Conservation (phyloP, 1,140 invertebrate species). For the Palaemon carinicauda region DNA sequence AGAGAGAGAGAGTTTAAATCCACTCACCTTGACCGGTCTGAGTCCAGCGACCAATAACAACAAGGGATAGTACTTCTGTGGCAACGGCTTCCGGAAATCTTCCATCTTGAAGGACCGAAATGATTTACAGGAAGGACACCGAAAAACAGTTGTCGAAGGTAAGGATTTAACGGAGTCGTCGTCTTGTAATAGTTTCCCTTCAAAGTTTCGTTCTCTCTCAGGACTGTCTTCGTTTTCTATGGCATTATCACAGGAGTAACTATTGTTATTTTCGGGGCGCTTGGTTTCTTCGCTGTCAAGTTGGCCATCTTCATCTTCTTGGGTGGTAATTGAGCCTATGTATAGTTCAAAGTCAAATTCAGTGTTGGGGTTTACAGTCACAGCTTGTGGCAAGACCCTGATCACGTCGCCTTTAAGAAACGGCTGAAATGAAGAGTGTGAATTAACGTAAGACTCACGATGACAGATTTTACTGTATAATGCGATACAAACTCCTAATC, state of each 20-base stretch:
- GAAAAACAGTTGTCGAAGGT: no score
- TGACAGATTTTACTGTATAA: no score
- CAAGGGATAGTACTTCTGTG: background rate
- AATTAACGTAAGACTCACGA: background rate
- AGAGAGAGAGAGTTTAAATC: background rate
- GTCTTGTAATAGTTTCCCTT: background rate
- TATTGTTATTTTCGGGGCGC: background rate
- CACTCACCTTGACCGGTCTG: slow-evolving; percentile 32
- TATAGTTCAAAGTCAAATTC: background rate
- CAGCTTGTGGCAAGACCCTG: slow-evolving; percentile 13
- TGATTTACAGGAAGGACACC: no score
- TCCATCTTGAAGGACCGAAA: no score
- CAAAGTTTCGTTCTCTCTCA: background rate
- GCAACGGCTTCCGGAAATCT: background rate
- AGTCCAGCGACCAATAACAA: slow-evolving; percentile 31
- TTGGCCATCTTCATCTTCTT: background rate
- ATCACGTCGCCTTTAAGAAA: background rate
- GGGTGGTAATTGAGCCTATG: background rate
- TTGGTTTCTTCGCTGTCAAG: background rate
- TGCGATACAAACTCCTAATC: no score
- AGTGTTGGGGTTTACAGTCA: background rate
- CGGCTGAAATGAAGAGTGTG: background rate
- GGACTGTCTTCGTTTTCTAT: background rate
- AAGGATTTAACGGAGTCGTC: no score
- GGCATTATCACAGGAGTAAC: background rate